Percentiles rank a stretch among this genome's conserved stretches.
These are phyloP conservation scores for Eupithecia abbreviata DNA, from an alignment of 2,888 invertebrate genomes.

Conservation along the genomic window DNA sequence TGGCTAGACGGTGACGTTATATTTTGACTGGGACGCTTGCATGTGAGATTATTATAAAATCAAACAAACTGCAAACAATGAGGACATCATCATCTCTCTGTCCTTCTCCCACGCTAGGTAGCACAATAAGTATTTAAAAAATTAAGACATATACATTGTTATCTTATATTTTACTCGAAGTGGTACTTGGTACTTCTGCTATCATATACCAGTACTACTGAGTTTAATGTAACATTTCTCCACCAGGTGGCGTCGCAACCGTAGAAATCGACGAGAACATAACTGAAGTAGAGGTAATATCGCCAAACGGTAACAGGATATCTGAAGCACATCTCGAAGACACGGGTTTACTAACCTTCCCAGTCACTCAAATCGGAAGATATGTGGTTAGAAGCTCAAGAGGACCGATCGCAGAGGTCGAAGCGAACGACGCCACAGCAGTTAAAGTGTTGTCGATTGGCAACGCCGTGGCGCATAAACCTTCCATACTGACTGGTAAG, in stretches of 20 bases:
- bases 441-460: slow-evolving; percentile 89
- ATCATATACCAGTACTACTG: background rate
- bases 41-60: background rate
- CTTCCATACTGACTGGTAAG: slow-evolving; percentile 89
- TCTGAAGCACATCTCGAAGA: slow-evolving; percentile 85
- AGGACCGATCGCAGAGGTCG: slow-evolving; percentile 82
- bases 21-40: background rate
- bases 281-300: slow-evolving; percentile 87
- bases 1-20: background rate
- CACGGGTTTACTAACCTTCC: slow-evolving; percentile 88
- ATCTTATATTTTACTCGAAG: background rate
- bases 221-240: slow-evolving; percentile 6
- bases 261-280: slow-evolving; percentile 85
- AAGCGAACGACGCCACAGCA: slow-evolving; percentile 90
- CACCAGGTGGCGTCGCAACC: slow-evolving; percentile 80
- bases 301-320: slow-evolving; percentile 85
- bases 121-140: background rate
- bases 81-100: background rate
- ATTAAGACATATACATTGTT: background rate
- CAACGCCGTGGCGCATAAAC: slow-evolving; percentile 91
- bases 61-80: background rate
- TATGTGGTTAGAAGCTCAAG: slow-evolving; percentile 85
- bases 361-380: slow-evolving; percentile 89
- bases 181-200: too few species aligned
- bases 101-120: too few species aligned